Evolutionary conservation across 2,113 vertebrate species (phyloP).

Genomic region (Entomyzon cyanotis): DNA sequence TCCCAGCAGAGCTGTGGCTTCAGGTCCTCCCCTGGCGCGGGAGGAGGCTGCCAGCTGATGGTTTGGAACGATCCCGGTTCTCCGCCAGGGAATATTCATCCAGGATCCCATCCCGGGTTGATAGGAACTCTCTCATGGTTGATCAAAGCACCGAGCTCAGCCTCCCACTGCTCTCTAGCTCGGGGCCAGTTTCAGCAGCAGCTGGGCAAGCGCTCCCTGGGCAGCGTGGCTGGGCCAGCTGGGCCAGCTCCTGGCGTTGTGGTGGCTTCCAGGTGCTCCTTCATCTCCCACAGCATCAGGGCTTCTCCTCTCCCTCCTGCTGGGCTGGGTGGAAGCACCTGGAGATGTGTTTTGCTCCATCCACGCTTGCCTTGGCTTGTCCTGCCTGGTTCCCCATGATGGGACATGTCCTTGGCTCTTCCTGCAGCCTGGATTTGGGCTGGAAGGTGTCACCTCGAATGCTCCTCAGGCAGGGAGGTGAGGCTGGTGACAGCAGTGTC

Average conservation of each 20-base stretch:
- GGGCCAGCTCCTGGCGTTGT: neutral
- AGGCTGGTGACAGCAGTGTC: rapidly evolving
- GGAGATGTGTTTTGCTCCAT: neutral
- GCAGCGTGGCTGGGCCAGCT: constrained; percentile 20
- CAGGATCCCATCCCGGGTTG: neutral
- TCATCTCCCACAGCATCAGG: neutral
- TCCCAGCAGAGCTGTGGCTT: neutral
- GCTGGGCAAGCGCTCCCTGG: neutral
- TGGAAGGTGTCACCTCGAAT: rapidly evolving
- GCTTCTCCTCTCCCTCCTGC: neutral
- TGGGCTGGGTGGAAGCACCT: neutral
- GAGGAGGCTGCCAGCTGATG: neutral
- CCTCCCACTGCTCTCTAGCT: constrained; percentile 43
- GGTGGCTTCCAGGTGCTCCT: neutral
- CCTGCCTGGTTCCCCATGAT: neutral
- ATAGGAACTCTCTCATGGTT: neutral
- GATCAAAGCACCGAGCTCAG: constrained; percentile 31
- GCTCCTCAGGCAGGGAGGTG: neutral
- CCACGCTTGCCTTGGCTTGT: neutral
- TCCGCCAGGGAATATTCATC: neutral
- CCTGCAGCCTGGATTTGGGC: neutral
- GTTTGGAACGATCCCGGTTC: neutral
- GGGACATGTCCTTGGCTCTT: neutral
- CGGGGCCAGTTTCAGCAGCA: constrained; percentile 46
- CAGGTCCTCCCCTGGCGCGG: neutral